A percentile compares a stretch with the other conserved stretches of the same genome.
Conservation (phyloP, 2,888 invertebrate genomes). For the Trimorus sp. region DNA sequence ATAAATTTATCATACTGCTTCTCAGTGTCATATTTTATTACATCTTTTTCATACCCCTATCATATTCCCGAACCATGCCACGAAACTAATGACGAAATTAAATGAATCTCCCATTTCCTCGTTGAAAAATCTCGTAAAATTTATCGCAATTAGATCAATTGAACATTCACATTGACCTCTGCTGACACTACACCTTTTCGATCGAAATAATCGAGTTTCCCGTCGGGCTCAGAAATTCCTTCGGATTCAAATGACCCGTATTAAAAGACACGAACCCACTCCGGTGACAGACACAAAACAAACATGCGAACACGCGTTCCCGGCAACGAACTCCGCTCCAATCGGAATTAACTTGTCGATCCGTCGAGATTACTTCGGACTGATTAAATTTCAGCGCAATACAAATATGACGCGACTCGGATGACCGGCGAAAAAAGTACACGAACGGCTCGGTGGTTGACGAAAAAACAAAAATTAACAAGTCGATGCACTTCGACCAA, state of each 20-base stretch:
- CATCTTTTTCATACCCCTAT: no score
- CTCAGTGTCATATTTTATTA: no score
- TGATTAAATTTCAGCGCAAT: slow-evolving; percentile 12
- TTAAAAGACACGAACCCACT: background rate
- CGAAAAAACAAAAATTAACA: background rate
- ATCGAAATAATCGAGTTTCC: slow-evolving; percentile 1
- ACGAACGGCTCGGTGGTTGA: background rate
- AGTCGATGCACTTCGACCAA: background rate
- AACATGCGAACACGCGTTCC: background rate
- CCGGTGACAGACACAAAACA: slow-evolving; percentile 9
- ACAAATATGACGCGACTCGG: background rate
- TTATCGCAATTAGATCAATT: no score
- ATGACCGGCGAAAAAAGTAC: background rate
- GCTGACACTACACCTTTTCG: background rate
- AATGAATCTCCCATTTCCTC: no score
- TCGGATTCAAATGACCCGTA: slow-evolving; percentile 1
- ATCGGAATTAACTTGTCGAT: slow-evolving; percentile 13
- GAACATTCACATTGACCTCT: no score
- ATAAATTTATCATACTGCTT: no score
- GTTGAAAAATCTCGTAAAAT: no score
- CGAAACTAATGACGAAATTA: no score
- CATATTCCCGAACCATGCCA: no score
- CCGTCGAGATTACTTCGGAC: background rate
- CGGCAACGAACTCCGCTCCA: background rate
- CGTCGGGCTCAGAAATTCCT: background rate